Evolutionary conservation across 1,140 invertebrate species (phyloP).

Genomic region (Drosophila aff.): DNA sequence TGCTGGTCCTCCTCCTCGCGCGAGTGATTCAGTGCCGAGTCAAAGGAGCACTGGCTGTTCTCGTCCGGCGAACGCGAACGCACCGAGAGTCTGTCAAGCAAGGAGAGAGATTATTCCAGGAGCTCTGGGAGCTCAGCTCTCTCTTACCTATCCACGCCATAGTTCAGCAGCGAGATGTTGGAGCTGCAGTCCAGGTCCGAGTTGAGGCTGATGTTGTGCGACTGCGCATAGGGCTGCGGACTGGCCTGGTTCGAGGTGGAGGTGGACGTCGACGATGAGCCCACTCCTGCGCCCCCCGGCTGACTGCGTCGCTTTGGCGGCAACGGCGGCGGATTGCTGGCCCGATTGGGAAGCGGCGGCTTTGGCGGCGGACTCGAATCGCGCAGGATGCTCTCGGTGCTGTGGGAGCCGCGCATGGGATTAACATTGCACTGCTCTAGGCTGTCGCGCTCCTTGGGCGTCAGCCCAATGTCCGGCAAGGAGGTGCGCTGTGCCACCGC

Average conservation of each 20-base stretch:
- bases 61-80: constrained; percentile 89
- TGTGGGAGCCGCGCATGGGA: constrained; percentile 89
- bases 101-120: not conserved
- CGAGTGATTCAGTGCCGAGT: constrained; percentile 93
- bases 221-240: constrained; percentile 69
- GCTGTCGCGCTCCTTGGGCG: constrained; percentile 87
- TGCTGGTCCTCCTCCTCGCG: constrained; percentile 89
- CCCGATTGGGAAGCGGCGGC: constrained; percentile 90
- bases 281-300: constrained; percentile 72
- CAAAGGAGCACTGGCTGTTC: constrained; percentile 91
- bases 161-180: constrained; percentile 86
- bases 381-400: constrained; percentile 88
- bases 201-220: constrained; percentile 77
- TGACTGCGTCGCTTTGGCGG: constrained; percentile 90
- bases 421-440: constrained; percentile 85
- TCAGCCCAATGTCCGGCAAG: constrained; percentile 92
- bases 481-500: constrained; percentile 86
- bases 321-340: constrained; percentile 88
- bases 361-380: constrained; percentile 92
- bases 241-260: constrained; percentile 66
- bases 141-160: constrained; percentile 86
- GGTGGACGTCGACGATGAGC: constrained; percentile 36
- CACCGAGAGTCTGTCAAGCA: constrained; percentile 86
- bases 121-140: too few species aligned
- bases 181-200: constrained; percentile 86